phyloP scores from a whole-genome alignment of 1,140 invertebrate species.

The Cydia pomonella region DNA sequence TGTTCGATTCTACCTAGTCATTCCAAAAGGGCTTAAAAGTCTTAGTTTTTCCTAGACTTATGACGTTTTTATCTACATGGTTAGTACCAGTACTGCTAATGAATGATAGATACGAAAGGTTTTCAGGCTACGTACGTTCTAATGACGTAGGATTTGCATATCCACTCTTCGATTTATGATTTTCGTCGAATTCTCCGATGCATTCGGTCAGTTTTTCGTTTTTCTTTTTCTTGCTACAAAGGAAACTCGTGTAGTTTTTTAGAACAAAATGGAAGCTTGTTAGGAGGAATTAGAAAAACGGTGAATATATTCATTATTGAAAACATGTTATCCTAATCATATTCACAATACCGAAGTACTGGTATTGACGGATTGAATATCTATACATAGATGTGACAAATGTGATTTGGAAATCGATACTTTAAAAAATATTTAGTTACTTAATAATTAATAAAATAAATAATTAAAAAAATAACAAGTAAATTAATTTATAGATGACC shows the following conservation, averaged over 20 bases:
- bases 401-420: no score
- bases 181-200: constrained; percentile 52
- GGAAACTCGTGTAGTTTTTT: constrained; percentile 15
- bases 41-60: not conserved
- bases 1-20: constrained; percentile 64
- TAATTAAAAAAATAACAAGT: no score
- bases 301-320: not conserved
- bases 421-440: no score
- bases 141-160: constrained; percentile 63
- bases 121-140: constrained; percentile 56
- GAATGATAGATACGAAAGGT: constrained; percentile 77
- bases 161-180: constrained; percentile 59
- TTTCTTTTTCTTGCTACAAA: constrained; percentile 31
- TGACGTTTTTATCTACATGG: not conserved
- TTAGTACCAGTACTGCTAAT: constrained; percentile 70
- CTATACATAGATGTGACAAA: no score
- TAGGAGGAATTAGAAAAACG: not conserved
- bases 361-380: no score
- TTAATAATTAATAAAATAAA: no score
- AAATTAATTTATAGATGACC: no score
- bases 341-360: not conserved
- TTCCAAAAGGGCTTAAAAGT: not conserved
- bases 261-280: constrained; percentile 1
- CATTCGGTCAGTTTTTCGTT: constrained; percentile 40
- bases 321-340: not conserved